These are phyloP conservation scores for Zelleria hepariella DNA, from an alignment of 2,888 invertebrate species.

Conservation along the genomic window DNA sequence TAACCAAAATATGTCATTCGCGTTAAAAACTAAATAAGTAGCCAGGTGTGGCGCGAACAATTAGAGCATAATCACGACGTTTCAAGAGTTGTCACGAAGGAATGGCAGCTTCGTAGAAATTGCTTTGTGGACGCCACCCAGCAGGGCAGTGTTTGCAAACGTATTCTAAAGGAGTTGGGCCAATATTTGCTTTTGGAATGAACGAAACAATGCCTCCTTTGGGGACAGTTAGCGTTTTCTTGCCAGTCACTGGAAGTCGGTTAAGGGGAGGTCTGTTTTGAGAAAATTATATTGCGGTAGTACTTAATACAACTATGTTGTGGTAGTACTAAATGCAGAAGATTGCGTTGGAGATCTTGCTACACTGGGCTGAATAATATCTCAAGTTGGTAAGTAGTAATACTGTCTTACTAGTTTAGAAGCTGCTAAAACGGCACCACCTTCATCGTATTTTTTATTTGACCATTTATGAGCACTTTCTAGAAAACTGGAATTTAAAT, in stretches of 20 bases:
- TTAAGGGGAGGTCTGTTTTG: constrained; percentile 30
- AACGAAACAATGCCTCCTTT: constrained; percentile 62
- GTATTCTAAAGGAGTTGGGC: constrained; percentile 49
- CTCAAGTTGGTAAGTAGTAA: no score
- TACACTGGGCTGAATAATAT: no score
- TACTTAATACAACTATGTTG: no score
- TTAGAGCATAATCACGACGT: constrained; percentile 66
- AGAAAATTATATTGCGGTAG: neutral
- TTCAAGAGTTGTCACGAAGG: constrained; percentile 66
- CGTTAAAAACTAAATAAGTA: constrained; percentile 57
- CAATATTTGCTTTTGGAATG: constrained; percentile 68
- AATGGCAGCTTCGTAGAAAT: constrained; percentile 38
- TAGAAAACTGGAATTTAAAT: no score
- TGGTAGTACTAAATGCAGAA: no score
- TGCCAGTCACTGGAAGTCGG: constrained; percentile 29
- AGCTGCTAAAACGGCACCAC: no score
- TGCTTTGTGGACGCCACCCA: constrained; percentile 62
- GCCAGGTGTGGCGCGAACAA: constrained; percentile 57
- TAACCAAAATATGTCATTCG: constrained; percentile 49
- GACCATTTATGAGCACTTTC: no score
- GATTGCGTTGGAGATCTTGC: no score
- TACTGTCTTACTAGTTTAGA: no score
- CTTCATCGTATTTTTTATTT: no score
- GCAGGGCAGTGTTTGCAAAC: constrained; percentile 64
- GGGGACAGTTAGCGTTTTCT: constrained; percentile 60